phyloP scores from a whole-genome alignment of 2,797 vertebrate genomes.

The Gallinago nigripennis region DNA sequence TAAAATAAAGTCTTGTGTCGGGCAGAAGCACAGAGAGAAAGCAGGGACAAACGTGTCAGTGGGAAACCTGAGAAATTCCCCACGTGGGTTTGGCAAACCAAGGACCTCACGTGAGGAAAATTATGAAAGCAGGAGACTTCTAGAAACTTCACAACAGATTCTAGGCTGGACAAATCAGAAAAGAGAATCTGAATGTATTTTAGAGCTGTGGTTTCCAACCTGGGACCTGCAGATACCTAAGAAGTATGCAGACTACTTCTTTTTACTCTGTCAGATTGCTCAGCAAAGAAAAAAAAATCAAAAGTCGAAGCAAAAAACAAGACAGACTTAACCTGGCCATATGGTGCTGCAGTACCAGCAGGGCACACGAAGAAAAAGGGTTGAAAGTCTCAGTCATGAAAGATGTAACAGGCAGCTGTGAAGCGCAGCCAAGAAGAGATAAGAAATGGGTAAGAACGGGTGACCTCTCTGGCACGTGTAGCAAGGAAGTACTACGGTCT shows the following conservation, averaged over 20 bases:
- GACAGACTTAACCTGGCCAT: neutral
- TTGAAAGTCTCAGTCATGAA: neutral
- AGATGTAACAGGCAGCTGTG: neutral
- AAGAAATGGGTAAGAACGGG: neutral
- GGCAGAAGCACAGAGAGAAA: neutral
- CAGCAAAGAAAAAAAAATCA: neutral
- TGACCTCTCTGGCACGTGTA: neutral
- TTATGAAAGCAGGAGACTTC: neutral
- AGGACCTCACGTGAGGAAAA: neutral
- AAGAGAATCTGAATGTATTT: neutral
- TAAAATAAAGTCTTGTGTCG: rapidly evolving
- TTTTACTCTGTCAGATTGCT: neutral
- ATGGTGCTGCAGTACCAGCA: neutral
- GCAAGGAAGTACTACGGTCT: neutral
- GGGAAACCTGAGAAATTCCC: neutral
- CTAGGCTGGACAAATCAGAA: neutral
- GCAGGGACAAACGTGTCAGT: rapidly evolving
- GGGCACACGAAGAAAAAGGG: neutral
- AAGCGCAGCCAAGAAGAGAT: neutral
- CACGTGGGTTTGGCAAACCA: neutral
- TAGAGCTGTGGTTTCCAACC: neutral
- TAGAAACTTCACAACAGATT: neutral
- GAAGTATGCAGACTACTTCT: neutral
- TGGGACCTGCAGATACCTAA: neutral
- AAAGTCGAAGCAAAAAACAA: neutral